These are phyloP conservation scores for Okamejei kenojei DNA, from an alignment of 2,797 vertebrate species.

Conservation along the genomic window DNA sequence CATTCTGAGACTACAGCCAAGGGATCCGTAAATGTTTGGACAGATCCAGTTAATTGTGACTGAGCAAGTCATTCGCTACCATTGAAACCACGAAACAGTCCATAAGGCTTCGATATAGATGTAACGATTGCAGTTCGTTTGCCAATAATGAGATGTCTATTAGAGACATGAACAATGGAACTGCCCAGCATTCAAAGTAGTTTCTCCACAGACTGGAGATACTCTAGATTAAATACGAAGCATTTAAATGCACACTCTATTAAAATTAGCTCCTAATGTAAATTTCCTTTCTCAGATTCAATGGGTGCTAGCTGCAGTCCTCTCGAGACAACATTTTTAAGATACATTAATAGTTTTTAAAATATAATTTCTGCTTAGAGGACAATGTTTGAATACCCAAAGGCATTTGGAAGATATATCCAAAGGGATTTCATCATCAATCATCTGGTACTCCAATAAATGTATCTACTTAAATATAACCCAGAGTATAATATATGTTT, in stretches of 20 bases:
- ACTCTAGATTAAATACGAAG: neutral
- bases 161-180: neutral
- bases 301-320: neutral
- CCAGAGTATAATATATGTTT: too few species aligned
- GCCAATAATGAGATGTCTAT: neutral
- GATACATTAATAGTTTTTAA: neutral
- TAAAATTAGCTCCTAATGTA: neutral
- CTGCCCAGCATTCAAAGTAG: neutral
- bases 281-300: neutral
- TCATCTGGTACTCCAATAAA: neutral
- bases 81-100: neutral
- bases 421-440: neutral
- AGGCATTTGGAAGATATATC: neutral
- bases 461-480: neutral
- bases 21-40: neutral
- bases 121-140: neutral
- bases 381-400: neutral
- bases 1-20: neutral
- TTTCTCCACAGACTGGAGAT: neutral
- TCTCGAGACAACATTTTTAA: neutral
- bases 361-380: neutral
- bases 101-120: neutral
- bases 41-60: neutral
- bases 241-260: neutral
- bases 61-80: neutral